These are phyloP conservation scores for Peromyscus californicus DNA, from an alignment of 2,113 vertebrate genomes.

Conservation along the genomic window DNA sequence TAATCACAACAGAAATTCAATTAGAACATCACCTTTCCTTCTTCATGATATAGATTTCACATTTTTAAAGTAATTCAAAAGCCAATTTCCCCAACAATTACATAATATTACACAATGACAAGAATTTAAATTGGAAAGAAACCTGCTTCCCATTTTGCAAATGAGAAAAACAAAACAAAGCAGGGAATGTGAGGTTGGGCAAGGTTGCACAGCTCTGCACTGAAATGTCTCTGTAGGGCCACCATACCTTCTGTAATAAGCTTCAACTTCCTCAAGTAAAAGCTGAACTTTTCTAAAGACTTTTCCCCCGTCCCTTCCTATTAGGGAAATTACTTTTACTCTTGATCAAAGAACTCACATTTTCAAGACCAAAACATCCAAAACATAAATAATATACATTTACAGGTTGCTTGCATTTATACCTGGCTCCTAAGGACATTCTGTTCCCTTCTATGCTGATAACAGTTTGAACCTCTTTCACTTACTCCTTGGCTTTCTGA, in stretches of 20 bases:
- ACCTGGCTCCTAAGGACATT: background rate
- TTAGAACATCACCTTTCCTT: constrained; percentile 22
- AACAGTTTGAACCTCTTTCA: background rate
- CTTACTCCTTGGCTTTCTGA: background rate
- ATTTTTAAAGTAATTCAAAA: constrained; percentile 35
- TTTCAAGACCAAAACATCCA: constrained; percentile 65
- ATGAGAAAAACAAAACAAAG: constrained; percentile 26
- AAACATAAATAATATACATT: constrained; percentile 58
- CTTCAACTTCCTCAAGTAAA: constrained; percentile 63
- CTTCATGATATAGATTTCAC: constrained; percentile 8
- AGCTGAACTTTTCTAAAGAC: constrained; percentile 55
- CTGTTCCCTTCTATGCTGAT: constrained; percentile 26
- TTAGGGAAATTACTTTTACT: constrained; percentile 78
- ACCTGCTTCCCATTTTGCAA: background rate
- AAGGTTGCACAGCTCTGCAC: background rate
- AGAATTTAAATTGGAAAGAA: constrained; percentile 46
- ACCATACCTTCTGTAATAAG: background rate
- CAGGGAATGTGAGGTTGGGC: background rate
- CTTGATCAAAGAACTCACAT: constrained; percentile 70
- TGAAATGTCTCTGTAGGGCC: background rate
- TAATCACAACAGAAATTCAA: background rate
- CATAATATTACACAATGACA: background rate
- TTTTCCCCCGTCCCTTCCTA: constrained; percentile 21
- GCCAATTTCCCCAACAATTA: background rate
- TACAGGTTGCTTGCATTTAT: constrained; percentile 52